These are phyloP conservation scores for Drosophila sulfurigaster DNA, from an alignment of 1,140 invertebrate species.

Conservation along the genomic window DNA sequence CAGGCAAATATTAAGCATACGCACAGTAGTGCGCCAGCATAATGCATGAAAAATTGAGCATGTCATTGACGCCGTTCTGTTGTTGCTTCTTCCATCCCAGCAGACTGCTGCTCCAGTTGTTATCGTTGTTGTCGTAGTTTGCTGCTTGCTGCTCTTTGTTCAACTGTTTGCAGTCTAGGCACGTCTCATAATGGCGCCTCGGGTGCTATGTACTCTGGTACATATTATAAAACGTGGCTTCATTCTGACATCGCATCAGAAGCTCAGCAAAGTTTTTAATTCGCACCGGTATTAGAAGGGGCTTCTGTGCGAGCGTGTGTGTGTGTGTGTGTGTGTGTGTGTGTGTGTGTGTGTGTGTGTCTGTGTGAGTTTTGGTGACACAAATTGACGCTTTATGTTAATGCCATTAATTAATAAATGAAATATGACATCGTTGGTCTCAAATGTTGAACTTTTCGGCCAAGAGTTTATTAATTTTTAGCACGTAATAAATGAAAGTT, in stretches of 20 bases:
- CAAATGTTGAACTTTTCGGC: conserved; percentile 48
- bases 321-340: conserved; percentile 14
- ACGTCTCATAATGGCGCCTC: conserved; percentile 61
- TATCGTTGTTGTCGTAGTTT: conserved; percentile 17
- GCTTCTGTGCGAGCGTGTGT: background rate
- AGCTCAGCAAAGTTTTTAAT: conserved; percentile 73
- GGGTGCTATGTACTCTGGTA: conserved; percentile 37
- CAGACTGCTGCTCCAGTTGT: conserved; percentile 38
- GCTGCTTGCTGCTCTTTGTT: conserved; percentile 22
- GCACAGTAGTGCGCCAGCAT: conserved; percentile 69
- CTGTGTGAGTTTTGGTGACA: conserved; percentile 29
- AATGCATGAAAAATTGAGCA: conserved; percentile 80
- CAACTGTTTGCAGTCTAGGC: conserved; percentile 68
- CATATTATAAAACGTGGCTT: conserved; percentile 67
- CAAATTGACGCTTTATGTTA: conserved; percentile 81
- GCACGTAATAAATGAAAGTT: conserved; percentile 79
- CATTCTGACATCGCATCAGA: conserved; percentile 32
- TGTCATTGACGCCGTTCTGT: conserved; percentile 69
- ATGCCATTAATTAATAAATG: conserved; percentile 81
- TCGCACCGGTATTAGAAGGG: conserved; percentile 69
- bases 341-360: conserved; percentile 4
- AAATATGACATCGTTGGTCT: conserved; percentile 70
- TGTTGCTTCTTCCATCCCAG: conserved; percentile 24
- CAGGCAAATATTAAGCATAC: conserved; percentile 80
- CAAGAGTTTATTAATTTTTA: conserved; percentile 74